Evolutionary conservation across 2,113 vertebrate species (phyloP).

Genomic region (Percina caprodes): DNA sequence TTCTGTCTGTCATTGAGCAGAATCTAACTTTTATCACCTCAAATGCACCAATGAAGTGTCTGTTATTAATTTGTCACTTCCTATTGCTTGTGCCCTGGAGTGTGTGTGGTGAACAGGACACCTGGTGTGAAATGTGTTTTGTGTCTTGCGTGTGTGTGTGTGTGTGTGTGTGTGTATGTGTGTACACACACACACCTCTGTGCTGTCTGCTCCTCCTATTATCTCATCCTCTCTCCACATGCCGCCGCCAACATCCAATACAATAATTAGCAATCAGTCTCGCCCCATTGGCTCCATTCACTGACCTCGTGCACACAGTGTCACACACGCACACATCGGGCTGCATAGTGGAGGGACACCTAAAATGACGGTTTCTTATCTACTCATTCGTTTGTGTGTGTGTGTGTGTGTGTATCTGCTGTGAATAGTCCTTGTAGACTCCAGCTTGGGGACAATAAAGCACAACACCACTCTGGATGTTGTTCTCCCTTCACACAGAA

Average conservation of each 20-base stretch:
- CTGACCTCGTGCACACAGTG: conserved; percentile 33
- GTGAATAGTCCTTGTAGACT: conserved; percentile 37
- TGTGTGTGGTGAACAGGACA: background rate
- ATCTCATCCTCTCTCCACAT: conserved; percentile 58
- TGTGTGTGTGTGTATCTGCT: conserved; percentile 33
- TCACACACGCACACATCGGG: conserved; percentile 7
- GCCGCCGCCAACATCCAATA: conserved; percentile 49
- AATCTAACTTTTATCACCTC: background rate
- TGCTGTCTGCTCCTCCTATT: conserved; percentile 29
- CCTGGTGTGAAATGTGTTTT: background rate
- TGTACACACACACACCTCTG: conserved; percentile 34
- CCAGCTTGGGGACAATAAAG: conserved; percentile 37
- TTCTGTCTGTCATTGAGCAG: background rate
- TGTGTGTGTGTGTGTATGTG: conserved; percentile 14
- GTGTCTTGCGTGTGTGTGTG: background rate
- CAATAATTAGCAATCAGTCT: conserved; percentile 77
- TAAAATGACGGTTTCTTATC: conserved; percentile 3
- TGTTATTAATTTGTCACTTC: background rate
- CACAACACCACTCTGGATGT: conserved; percentile 29
- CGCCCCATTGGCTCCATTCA: conserved; percentile 57
- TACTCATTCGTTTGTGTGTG: background rate
- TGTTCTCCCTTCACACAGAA: conserved; percentile 29
- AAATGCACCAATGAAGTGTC: background rate
- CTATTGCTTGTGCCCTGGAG: background rate
- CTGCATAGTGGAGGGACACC: background rate